Conservation (phyloP, 1,140 invertebrate genomes). For the Brachionus rubens region DNA sequence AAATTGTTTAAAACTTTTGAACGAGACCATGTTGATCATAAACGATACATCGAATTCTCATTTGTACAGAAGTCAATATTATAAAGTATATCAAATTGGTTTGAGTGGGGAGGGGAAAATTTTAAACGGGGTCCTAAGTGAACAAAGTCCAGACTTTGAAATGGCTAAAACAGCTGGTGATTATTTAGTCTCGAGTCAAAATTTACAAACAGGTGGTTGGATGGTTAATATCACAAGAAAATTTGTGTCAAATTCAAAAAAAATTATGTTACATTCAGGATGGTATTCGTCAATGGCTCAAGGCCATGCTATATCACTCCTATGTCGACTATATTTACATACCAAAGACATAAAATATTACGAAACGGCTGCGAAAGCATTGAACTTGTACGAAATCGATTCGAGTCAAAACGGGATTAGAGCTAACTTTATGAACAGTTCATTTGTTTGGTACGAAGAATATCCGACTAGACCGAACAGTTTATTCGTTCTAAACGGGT, state of each 20-base stretch:
- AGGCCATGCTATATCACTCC: slow-evolving; percentile 87
- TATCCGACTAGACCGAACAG: slow-evolving; percentile 86
- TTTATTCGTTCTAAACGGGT: slow-evolving; percentile 94
- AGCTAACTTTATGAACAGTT: slow-evolving; percentile 73
- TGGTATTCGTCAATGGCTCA: slow-evolving; percentile 98
- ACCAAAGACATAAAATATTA: slow-evolving; percentile 75
- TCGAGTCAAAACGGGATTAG: slow-evolving; percentile 73
- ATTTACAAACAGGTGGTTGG: slow-evolving; percentile 68
- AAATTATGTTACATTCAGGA: slow-evolving; percentile 74
- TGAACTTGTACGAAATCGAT: slow-evolving; percentile 74
- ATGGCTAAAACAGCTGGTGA: slow-evolving; percentile 5
- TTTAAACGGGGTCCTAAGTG: not conserved
- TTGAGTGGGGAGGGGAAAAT: slow-evolving; percentile 31
- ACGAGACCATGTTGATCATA: slow-evolving; percentile 55
- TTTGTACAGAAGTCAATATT: not conserved
- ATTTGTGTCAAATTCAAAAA: slow-evolving; percentile 68
- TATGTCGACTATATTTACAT: slow-evolving; percentile 80
- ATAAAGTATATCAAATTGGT: slow-evolving; percentile 27
- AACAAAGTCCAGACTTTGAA: slow-evolving; percentile 2
- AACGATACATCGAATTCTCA: slow-evolving; percentile 46
- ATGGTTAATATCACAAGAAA: slow-evolving; percentile 75
- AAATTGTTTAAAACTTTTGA: not conserved
- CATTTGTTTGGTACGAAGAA: slow-evolving; percentile 90
- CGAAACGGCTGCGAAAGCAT: slow-evolving; percentile 72
- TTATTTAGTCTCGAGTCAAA: slow-evolving; percentile 39